A percentile compares a stretch with the other conserved stretches of the same genome.
Conservation (phyloP, 1,140 invertebrate genomes). For the Diachasma alloeum region DNA sequence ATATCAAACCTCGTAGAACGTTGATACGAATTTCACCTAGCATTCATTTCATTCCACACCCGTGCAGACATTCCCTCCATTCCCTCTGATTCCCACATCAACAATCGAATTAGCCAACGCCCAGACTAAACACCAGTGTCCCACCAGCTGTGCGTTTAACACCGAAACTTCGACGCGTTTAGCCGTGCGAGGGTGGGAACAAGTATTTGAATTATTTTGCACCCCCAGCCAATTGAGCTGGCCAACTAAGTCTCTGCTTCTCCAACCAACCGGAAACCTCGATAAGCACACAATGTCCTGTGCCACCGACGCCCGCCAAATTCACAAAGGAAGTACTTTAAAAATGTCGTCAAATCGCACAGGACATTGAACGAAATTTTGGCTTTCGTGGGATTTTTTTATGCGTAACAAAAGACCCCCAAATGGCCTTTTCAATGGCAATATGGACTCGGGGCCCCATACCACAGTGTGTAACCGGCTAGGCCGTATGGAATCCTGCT, state of each 20-base stretch:
- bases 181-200: background rate
- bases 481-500: constrained; percentile 33
- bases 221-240: background rate
- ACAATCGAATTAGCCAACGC: background rate
- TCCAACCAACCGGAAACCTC: constrained; percentile 17
- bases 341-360: background rate
- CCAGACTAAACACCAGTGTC: background rate
- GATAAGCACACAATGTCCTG: background rate
- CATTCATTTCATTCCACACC: too few species aligned
- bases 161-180: background rate
- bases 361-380: background rate
- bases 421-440: background rate
- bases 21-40: too few species aligned
- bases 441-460: background rate
- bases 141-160: background rate
- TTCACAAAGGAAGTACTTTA: background rate
- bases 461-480: background rate
- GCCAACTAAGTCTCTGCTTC: background rate
- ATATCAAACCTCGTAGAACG: too few species aligned
- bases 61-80: background rate
- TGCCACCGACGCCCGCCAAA: background rate
- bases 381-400: background rate
- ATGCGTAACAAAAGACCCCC: background rate
- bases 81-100: background rate
- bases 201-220: constrained; percentile 11